Evolutionary conservation across 2,888 invertebrate species (phyloP), one percentile per base, ranked within the genome.

Genomic region (Aphidius colemani): DNA sequence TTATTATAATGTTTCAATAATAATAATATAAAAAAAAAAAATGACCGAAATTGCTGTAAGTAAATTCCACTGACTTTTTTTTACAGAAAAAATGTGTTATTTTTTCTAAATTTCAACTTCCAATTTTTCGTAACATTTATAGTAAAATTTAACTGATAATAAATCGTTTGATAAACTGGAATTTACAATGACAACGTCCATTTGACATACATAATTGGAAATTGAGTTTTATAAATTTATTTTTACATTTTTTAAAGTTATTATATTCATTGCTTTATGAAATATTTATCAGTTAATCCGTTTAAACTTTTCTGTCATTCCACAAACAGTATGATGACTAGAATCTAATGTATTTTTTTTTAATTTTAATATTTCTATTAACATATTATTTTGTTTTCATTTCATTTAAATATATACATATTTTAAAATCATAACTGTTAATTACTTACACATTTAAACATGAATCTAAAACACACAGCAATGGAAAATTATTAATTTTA

Each of bases 311-410:
- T 30, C 5, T 73, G 71, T 71, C 68, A 66, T 69, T 71, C 73
- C 71, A 73, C 70, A 74, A 74, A 73, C 72, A 71, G 70, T 75
- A 74, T 74, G 71, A 69, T 78, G 77, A 78, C 78, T 78, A 78
- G 78, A 78, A 70, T 75, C 77, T 77, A 78, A 77, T 72, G 72
- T 72, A 72, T 69, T 73, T 72, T 71, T 69, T 63, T 67, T 70
- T 68, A 64, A 63, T 59, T 58, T 66, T 67, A 39, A 10, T 61
- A 9, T 46, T 41, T 67, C 63, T 66, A 67, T 67, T 67, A 67
- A 67, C 66, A 68, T 66, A 61, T 70, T 5, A 30, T 30, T 59
- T 58, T 55, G 7, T 43, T 10, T 49, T 61, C 7, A 46, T 18
- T 30, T 40, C 30, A 18, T 51, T n/a, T 59, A 41, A 30, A 66